Percentiles rank a stretch among this genome's conserved stretches.
Conservation (phyloP, 2,113 vertebrate species). For the Saguinus imperator region DNA sequence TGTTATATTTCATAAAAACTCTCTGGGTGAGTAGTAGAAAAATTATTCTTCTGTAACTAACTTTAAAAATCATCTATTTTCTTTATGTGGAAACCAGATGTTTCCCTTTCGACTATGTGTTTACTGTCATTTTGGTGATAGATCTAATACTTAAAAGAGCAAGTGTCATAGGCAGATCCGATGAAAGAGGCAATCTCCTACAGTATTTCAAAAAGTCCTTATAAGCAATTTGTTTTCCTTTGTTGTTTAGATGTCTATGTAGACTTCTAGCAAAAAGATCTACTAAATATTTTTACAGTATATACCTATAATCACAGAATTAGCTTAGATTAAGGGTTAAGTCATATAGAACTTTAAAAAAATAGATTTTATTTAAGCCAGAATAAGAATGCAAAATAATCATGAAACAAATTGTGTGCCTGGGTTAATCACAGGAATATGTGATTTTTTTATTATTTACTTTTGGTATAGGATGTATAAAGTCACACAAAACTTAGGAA, state of each 20-base stretch:
- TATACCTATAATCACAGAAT: neutral
- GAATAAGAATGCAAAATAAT: constrained; percentile 20
- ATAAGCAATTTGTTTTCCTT: neutral
- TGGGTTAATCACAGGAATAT: neutral
- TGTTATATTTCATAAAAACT: neutral
- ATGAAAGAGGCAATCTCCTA: neutral
- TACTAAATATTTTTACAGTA: neutral
- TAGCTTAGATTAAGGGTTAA: constrained; percentile 19
- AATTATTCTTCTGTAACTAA: constrained; percentile 32
- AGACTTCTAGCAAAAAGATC: neutral
- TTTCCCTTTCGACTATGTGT: constrained; percentile 61
- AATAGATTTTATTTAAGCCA: constrained; percentile 6
- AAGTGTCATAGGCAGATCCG: constrained; percentile 54
- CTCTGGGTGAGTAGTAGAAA: neutral
- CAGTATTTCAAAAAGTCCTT: constrained; percentile 45
- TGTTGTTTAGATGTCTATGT: neutral
- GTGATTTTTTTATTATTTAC: neutral
- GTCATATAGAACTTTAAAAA: neutral
- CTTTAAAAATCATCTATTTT: constrained; percentile 69
- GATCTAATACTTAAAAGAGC: constrained; percentile 45
- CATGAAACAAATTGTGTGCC: neutral
- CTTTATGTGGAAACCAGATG: constrained; percentile 38
- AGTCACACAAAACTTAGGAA: neutral
- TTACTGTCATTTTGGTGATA: constrained; percentile 51
- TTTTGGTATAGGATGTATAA: neutral